Percentiles rank a stretch among this genome's conserved stretches.
Conservation (phyloP, 2,113 vertebrate species). For the Sander lucioperca region DNA sequence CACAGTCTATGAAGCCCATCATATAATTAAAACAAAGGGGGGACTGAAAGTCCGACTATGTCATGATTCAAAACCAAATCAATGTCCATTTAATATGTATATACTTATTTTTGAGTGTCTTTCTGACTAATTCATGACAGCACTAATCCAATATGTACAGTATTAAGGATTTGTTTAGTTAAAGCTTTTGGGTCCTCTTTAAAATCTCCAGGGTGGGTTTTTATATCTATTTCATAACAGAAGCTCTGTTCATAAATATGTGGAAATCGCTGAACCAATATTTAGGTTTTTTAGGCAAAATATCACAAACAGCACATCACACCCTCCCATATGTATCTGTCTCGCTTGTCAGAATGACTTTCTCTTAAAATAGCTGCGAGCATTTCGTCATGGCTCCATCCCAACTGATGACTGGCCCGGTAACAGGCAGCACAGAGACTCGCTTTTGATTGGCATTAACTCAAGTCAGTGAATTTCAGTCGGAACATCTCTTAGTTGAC, state of each 20-base stretch:
- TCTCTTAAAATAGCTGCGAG: constrained; percentile 34
- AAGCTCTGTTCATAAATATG: background rate
- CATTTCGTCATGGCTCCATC: constrained; percentile 37
- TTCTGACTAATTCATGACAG: background rate
- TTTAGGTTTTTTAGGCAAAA: background rate
- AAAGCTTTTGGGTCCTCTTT: background rate
- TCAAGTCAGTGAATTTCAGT: constrained; percentile 25
- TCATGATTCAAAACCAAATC: constrained; percentile 25
- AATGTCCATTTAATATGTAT: background rate
- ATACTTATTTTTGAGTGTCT: constrained; percentile 8
- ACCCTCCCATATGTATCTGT: constrained; percentile 7
- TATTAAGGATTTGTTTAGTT: background rate
- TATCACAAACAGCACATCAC: constrained; percentile 2
- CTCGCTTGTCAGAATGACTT: constrained; percentile 38
- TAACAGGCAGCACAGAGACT: constrained; percentile 36
- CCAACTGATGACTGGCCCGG: constrained; percentile 34
- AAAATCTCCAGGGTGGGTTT: background rate
- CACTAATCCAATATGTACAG: background rate
- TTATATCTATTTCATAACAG: background rate
- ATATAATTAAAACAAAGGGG: constrained; percentile 24
- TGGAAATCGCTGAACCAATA: background rate
- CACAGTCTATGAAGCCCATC: constrained; percentile 12
- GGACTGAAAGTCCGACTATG: constrained; percentile 18
- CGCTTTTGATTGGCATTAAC: constrained; percentile 40
- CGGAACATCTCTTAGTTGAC: background rate